Evolutionary conservation across 2,113 vertebrate genomes (phyloP), one percentile per base, ranked within the genome.

Genomic region (Corythoichthys intestinalis): DNA sequence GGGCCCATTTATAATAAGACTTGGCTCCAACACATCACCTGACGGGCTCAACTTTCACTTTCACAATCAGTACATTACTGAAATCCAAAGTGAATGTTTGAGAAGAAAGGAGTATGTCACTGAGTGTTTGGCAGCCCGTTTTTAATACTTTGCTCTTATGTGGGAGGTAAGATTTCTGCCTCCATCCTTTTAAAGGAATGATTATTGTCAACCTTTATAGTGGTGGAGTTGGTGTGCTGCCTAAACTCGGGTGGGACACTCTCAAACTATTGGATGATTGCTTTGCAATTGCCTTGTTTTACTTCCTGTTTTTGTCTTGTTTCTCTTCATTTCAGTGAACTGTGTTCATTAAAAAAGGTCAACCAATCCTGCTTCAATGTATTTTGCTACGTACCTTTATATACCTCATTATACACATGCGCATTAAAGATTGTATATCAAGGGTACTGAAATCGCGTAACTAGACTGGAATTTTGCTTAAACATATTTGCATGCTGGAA

Each of bases 251-350:
- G 50, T 73, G 50, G 74, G 75, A 83, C 61, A 71, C 54, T 71
- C 58, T 82, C 73, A 65, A 68, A 61, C 57, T 67, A 41, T 74
- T 53, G 69, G 69, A 84, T 85, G 85, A 91, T 91, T 90, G 90
- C 88, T 75, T 88, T 86, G 90, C 88, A 88, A 91, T 91, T 79
- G 82, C 80, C 69, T 87, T 74, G 79, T 83, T 89, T 88, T 86
- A 87, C 80, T 75, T 73, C 60, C 74, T 71, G 46, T 77, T 77
- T 54, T 78, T 44, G 85, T 28, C 20, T 63, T 79, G 63, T 54
- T 74, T 82, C 66, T 84, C 89, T 91, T 91, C 84, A 83, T 86
- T 80, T 85, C 85, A 91, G 90, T 86, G 86, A 81, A 76, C 81
- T 77, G 72, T 81, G 9, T 80, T 85, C 73, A 91, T 86, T 90